Base-by-base conservation (phyloP, 2,888 invertebrate species). In the Calameuta idolon region DNA sequence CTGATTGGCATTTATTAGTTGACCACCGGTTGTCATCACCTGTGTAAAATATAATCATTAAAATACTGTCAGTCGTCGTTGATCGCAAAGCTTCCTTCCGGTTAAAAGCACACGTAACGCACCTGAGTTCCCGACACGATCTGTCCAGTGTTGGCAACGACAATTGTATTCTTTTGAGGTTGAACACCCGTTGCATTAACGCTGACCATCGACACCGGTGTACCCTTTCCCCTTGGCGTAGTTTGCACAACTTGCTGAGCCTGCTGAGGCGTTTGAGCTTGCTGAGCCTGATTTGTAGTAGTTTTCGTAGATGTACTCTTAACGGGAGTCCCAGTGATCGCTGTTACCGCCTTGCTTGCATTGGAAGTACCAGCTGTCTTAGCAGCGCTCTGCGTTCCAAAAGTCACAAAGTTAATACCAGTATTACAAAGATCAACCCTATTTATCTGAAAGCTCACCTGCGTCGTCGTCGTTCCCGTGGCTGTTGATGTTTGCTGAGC, bases 1-100 rank as follows among this genome's bases (percentile, higher is more conserved):
- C 92, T 96, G 96, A 85, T 93, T 93, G 9, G 93, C 86, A 76
- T 89, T 90, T 37, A 92, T 84, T 5, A 91, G 86, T 81, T 92
- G 90, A 1, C 88, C 89, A 40, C 89, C 87, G 4, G 90, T 83
- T 69, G 91, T 92, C 81, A 93, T 90, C 68, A 93, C 90, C 93
- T 93, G 82, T 34, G 85, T 23, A 23, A 55, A 40, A 40, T 40
- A 55, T 55, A 55, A 23, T 23, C 9, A 23, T 55, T 55, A 55
- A 55, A 55, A 23, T 55, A 55, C 9, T 9, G 40, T 9, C 55
- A 55, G 55, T 55, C 9, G 1, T 23, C 9, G 23, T 40, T 0
- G 9, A 55, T 23, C 23, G 12, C 55, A 15, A 23, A 1, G 9
- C 9, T 55, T 55, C 5, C 55, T 55, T 55, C 55, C 55, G 9